phyloP scores from a whole-genome alignment of 1,140 invertebrate genomes.

The Zaprionus lachaisei region DNA sequence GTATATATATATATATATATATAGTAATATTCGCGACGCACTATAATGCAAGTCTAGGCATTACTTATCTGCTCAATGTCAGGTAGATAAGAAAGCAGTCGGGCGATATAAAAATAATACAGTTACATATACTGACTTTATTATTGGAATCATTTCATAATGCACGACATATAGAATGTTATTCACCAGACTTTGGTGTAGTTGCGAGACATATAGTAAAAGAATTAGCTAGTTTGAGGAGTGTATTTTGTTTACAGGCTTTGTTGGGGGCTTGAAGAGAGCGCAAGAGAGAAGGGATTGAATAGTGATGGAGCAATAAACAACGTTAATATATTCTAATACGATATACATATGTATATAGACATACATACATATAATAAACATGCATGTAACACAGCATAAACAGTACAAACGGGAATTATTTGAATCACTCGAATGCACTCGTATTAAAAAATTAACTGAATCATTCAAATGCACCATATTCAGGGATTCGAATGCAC shows the following conservation, averaged over 20 bases:
- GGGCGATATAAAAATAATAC: not conserved
- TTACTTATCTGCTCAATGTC: not conserved
- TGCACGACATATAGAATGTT: not conserved
- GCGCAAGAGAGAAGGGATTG: not conserved
- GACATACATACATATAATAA: no score
- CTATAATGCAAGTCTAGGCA: not conserved
- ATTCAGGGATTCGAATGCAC: no score
- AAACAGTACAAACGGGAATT: no score
- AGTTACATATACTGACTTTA: not conserved
- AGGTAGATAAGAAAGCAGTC: not conserved
- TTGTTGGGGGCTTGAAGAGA: constrained; percentile 16
- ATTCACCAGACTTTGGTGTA: not conserved
- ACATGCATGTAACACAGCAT: no score
- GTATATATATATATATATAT: not conserved
- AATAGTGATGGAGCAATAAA: no score
- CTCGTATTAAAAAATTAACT: no score
- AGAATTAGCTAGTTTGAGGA: constrained; percentile 49
- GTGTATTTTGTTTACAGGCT: constrained; percentile 8
- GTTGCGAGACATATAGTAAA: constrained; percentile 25
- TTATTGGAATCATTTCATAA: not conserved
- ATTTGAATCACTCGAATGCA: no score
- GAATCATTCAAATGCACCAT: no score
- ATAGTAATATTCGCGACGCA: not conserved
- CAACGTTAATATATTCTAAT: no score
- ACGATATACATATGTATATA: no score